Percentiles rank a stretch among this genome's conserved stretches.
Conservation (phyloP, 1,140 invertebrate species). For the Temnothorax nylanderi region DNA sequence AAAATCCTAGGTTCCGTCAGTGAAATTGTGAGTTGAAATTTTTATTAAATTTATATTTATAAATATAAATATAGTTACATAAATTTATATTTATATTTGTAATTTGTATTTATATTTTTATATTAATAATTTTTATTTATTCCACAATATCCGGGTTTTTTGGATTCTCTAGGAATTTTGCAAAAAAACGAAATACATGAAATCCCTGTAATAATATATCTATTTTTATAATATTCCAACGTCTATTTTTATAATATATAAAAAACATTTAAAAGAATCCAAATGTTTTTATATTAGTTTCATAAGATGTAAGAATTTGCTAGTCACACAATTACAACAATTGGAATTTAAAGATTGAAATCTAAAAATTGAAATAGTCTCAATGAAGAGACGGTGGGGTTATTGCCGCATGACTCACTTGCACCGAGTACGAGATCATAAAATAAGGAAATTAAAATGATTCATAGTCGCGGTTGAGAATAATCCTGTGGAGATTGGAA, state of each 20-base stretch:
- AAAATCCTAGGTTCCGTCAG: no score
- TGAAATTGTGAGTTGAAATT: no score
- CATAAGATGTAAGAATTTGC: neutral
- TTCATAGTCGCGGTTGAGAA: conserved; percentile 12
- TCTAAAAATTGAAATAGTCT: neutral
- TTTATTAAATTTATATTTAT: no score
- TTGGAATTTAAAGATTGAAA: neutral
- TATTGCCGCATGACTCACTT: neutral
- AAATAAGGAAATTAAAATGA: conserved; percentile 27
- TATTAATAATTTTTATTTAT: no score
- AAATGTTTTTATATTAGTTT: neutral
- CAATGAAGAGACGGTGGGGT: neutral
- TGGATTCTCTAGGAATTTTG: no score
- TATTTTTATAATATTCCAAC: no score
- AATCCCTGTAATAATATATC: no score
- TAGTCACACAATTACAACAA: neutral
- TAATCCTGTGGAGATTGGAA: neutral
- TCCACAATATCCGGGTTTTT: no score
- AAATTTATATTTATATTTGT: neutral
- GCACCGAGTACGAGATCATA: neutral
- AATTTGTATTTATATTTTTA: no score
- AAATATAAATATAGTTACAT: neutral
- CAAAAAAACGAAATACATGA: no score
- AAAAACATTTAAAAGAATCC: neutral
- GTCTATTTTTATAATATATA: neutral